phyloP scores from a whole-genome alignment of 2,797 vertebrate species.

The Dallia pectoralis region DNA sequence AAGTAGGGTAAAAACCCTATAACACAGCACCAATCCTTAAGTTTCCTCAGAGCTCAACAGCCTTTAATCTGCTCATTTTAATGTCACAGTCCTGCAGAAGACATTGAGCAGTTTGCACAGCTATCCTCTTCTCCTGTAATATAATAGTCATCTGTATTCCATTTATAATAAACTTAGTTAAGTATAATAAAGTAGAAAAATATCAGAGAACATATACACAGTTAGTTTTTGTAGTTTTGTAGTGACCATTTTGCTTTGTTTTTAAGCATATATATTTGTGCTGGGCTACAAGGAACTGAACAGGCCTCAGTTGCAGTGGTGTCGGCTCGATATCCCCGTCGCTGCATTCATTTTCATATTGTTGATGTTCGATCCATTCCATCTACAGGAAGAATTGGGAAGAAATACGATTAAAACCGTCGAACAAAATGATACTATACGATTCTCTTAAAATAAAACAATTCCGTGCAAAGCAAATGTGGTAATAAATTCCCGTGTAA shows the following conservation, averaged over 20 bases:
- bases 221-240: constrained; percentile 76
- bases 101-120: constrained; percentile 66
- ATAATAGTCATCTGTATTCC: constrained; percentile 85
- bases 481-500: not conserved
- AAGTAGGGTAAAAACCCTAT: constrained; percentile 58
- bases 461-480: not conserved
- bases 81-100: constrained; percentile 75
- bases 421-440: not conserved
- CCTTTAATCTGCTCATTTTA: constrained; percentile 53
- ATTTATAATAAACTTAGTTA: constrained; percentile 94
- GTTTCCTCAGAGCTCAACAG: constrained; percentile 58
- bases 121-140: constrained; percentile 70
- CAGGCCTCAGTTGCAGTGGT: constrained; percentile 71
- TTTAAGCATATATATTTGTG: constrained; percentile 74
- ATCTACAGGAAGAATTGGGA: constrained; percentile 72
- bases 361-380: constrained; percentile 95
- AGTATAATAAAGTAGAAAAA: constrained; percentile 95
- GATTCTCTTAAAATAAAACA: too few relatives aligned
- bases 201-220: constrained; percentile 90
- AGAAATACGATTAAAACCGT: constrained; percentile 9
- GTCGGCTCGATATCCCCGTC: constrained; percentile 63
- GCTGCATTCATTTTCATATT: constrained; percentile 77
- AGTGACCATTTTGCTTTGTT: constrained; percentile 76
- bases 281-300: constrained; percentile 70
- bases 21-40: constrained; percentile 73